Base-by-base conservation (phyloP, 2,888 invertebrate genomes). In the Sturmia bella region DNA sequence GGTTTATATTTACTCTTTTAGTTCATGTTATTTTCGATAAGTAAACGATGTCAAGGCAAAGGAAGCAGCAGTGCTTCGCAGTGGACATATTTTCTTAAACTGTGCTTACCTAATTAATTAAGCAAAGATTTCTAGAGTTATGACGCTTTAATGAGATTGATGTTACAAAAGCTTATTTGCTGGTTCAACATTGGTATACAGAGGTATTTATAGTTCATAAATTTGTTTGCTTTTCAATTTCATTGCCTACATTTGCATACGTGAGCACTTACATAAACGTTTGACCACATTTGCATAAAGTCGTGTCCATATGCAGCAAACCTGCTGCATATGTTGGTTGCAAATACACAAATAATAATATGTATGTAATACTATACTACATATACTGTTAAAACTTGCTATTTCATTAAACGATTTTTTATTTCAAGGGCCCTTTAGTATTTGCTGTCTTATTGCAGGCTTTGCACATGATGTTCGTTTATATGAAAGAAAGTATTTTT, bases 351-450 rank as follows among this genome's bases (percentile, higher is more conserved):
- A n/a, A n/a, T n/a, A n/a, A n/a, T n/a, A n/a, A n/a, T n/a, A n/a
- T n/a, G n/a, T n/a, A n/a, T n/a, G n/a, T n/a, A n/a, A n/a, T 2
- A 48, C 37, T 57, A 32, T 12, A 27, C 41, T 45, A 54, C 64
- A 73, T 66, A 56, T 56, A 41, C 68, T 59, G 41, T 69, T 75
- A 21, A 50, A 43, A 66, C 15, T 66, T 80, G 69, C 57, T 80
- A 21, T 80, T 74, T 73, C 54, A 66, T 66, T 75, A 54, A 64
- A 72, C 50, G 24, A 19, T 15, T 56, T 21, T 37, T 64, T 39
- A 39, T 43, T 41, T 41, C 61, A n/a, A 54, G 57, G 37, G 32
- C 27, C n/a, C 70, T 21, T 68, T 27, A 50, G 15, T 54, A 39
- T 21, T 9, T 75, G 52, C 41, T 52, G 56, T 45, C 66, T 76